Base-by-base conservation (phyloP, 2,113 vertebrate genomes). In the Pelodiscus sinensis region DNA sequence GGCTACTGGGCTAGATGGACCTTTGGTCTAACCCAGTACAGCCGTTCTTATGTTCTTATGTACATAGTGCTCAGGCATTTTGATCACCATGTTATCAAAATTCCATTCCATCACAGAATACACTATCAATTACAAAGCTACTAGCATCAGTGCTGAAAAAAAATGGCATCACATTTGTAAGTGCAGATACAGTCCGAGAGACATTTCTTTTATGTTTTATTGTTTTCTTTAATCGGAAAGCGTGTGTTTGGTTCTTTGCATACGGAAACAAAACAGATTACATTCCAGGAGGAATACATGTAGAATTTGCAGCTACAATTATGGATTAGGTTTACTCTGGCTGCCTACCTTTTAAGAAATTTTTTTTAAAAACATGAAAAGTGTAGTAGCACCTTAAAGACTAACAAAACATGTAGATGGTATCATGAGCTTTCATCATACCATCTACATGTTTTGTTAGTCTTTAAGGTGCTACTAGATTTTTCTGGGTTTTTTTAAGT, bases 161-260 rank as follows among this genome's bases (percentile, higher is more conserved):
- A 94, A 81, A 82, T 96, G 89, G 93, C 91, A 93, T 0, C 0
- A 57, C 73, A 55, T 90, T 86, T 91, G 31, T 21, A 94, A 73
- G 21, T 78, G 82, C 84, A 85, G 86, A 90, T 89, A 51, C 78
- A 94, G 84, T 15, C 78, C 78, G 56, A 71, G 80, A 92, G 80
- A 92, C 75, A 78, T 93, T 85, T 29, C 27, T 94, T 93, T 92
- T 90, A 79, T 93, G 58, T 79, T 21, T 82, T 90, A 87, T 56
- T 87, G 2, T 93, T 96, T 94, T 92, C 52, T 50, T 90, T 93
- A 92, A 90, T 94, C 88, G 51, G 94, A 95, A 87, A 94, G 93
- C 0, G 0, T 80, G 89, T 56, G 44, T 93, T 93, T 90, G 84
- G n/a, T 65, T 91, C 58, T 91, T 85, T 94, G 87, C 85, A 73